Evolutionary conservation across 2,113 vertebrate species (phyloP).

Genomic region (Oceanites oceanicus): DNA sequence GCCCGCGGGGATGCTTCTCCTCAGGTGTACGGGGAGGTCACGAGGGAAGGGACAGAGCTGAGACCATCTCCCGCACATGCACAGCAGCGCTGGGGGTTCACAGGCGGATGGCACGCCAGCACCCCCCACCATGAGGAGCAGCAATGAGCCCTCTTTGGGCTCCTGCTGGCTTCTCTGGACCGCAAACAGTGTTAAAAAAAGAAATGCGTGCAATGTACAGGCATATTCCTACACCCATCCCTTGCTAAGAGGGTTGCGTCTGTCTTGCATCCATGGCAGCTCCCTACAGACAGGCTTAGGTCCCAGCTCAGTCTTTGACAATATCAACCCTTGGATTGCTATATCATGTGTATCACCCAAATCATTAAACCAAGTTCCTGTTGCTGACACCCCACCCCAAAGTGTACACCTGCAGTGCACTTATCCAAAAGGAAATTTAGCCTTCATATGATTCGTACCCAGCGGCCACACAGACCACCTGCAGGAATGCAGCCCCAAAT

Average conservation of each 20-base stretch:
- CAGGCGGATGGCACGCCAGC: neutral
- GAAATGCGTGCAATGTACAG: rapidly evolving
- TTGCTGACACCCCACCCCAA: neutral
- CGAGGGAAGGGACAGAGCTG: neutral
- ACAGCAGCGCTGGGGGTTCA: neutral
- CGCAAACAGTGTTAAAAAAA: neutral
- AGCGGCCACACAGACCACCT: neutral
- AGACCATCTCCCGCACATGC: neutral
- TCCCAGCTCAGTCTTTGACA: neutral
- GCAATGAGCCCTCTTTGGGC: neutral
- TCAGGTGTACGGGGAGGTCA: neutral
- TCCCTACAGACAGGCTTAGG: neutral
- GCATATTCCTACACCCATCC: neutral
- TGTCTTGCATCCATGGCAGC: neutral
- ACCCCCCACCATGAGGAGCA: rapidly evolving
- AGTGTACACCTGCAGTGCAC: neutral
- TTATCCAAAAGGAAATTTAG: neutral
- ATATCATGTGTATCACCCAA: too few species aligned
- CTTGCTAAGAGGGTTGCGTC: neutral
- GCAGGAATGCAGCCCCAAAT: neutral
- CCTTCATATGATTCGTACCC: neutral
- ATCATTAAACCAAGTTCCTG: neutral
- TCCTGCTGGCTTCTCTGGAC: neutral
- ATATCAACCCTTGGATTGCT: neutral
- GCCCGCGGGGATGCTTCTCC: neutral